phyloP scores from a whole-genome alignment of 2,113 vertebrate genomes.

The Paratilapia polleni region DNA sequence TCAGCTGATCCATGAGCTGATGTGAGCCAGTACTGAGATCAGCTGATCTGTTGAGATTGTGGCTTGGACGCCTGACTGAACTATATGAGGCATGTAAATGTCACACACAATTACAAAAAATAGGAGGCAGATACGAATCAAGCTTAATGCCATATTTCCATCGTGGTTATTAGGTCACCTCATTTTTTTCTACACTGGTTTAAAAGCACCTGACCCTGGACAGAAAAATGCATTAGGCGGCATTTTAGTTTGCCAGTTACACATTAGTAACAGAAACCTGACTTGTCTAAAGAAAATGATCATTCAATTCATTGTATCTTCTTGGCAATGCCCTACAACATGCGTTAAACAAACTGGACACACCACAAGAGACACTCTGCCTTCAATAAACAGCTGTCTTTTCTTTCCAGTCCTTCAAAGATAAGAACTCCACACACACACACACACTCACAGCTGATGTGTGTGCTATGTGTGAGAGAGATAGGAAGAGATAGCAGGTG shows the following conservation, averaged over 20 bases:
- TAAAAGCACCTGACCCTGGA: neutral
- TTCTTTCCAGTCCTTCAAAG: slow-evolving; percentile 16
- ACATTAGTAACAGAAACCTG: neutral
- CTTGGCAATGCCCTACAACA: neutral
- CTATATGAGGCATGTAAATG: neutral
- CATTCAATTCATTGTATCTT: neutral
- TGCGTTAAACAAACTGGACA: neutral
- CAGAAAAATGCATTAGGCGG: neutral
- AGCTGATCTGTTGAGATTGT: neutral
- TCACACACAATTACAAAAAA: neutral
- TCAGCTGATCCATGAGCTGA: neutral
- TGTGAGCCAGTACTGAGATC: neutral
- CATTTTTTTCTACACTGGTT: neutral
- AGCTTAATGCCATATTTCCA: neutral
- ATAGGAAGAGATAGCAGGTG: slow-evolving; percentile 44
- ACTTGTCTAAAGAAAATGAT: neutral
- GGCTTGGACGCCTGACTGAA: neutral
- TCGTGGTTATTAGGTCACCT: neutral
- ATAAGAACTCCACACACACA: slow-evolving; percentile 27
- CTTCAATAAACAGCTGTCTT: slow-evolving; percentile 27
- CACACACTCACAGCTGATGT: slow-evolving; percentile 4
- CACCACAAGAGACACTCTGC: neutral
- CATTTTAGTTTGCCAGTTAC: neutral
- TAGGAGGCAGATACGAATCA: neutral
- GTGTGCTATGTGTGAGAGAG: slow-evolving; percentile 6